Evolutionary conservation across 2,113 vertebrate species (phyloP).

Genomic region (Empidonax alnorum): DNA sequence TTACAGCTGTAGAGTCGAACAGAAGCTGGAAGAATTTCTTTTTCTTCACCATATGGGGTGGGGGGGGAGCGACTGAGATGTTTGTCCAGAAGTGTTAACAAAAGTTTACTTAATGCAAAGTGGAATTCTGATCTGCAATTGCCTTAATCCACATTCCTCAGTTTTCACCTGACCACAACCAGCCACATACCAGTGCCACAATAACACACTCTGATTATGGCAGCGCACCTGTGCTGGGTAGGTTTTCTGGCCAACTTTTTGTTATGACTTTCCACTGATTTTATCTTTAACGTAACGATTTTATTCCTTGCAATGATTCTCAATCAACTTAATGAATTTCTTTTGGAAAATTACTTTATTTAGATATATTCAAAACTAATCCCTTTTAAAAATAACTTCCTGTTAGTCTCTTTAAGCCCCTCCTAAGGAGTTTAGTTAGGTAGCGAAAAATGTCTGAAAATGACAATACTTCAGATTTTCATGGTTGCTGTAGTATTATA

Average conservation of each 20-base stretch:
- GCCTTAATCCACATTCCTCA: conserved; percentile 43
- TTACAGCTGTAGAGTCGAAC: neutral
- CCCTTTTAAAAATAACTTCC: neutral
- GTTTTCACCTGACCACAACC: neutral
- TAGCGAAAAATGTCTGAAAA: neutral
- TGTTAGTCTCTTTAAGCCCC: neutral
- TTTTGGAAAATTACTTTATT: neutral
- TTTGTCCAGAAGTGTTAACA: neutral
- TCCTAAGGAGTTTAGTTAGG: neutral
- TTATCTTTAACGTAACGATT: neutral
- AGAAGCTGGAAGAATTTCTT: neutral
- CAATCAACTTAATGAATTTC: neutral
- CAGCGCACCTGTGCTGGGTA: neutral
- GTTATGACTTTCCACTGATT: neutral
- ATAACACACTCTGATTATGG: neutral
- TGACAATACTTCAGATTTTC: neutral
- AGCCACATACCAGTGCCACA: neutral
- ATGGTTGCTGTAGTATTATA: neutral
- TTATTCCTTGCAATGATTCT: neutral
- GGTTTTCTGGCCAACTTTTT: neutral
- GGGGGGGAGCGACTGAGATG: neutral
- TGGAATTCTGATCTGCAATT: conserved; percentile 37
- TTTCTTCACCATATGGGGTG: neutral
- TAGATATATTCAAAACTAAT: neutral
- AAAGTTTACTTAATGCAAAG: conserved; percentile 23